Evolutionary conservation across 2,888 invertebrate genomes (phyloP).

Genomic region (Tetheella fluctuosa): DNA sequence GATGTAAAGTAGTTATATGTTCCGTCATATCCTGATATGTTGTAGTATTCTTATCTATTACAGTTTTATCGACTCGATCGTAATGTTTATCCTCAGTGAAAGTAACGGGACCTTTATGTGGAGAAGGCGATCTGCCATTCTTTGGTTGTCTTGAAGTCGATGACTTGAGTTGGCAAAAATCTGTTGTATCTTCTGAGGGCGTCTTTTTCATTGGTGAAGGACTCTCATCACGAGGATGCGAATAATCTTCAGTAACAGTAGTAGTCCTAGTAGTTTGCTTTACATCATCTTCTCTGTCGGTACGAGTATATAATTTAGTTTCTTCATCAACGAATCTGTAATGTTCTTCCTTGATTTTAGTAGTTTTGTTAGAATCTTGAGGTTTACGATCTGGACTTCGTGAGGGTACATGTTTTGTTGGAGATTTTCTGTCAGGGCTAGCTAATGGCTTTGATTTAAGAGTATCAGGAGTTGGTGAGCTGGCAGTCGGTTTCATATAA

Average conservation of each 20-base stretch:
- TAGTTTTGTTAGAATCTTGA: constrained; percentile 31
- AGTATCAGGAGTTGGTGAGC: constrained; percentile 37
- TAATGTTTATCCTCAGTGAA: constrained; percentile 34
- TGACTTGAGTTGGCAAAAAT: constrained; percentile 26
- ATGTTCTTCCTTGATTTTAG: constrained; percentile 58
- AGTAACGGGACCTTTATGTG: constrained; percentile 50
- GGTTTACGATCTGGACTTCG: constrained; percentile 44
- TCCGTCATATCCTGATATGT: constrained; percentile 27
- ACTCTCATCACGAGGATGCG: constrained; percentile 29
- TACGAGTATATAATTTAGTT: constrained; percentile 65
- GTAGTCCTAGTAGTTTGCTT: constrained; percentile 20
- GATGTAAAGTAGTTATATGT: constrained; percentile 22
- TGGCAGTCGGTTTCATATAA: constrained; percentile 56
- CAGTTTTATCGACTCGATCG: constrained; percentile 29
- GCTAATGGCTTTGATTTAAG: constrained; percentile 30
- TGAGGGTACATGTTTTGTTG: constrained; percentile 30
- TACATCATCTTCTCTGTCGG: constrained; percentile 37
- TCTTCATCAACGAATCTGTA: constrained; percentile 73
- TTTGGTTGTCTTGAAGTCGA: constrained; percentile 27
- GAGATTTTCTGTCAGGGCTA: constrained; percentile 48
- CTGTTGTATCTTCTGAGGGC: constrained; percentile 40
- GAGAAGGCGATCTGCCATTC: constrained; percentile 53
- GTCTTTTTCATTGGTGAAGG: constrained; percentile 42
- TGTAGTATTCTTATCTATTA: constrained; percentile 25
- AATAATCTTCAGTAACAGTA: constrained; percentile 15